These are phyloP conservation scores for Acleris holmiana DNA, from an alignment of 2,888 invertebrate genomes.

Conservation along the genomic window DNA sequence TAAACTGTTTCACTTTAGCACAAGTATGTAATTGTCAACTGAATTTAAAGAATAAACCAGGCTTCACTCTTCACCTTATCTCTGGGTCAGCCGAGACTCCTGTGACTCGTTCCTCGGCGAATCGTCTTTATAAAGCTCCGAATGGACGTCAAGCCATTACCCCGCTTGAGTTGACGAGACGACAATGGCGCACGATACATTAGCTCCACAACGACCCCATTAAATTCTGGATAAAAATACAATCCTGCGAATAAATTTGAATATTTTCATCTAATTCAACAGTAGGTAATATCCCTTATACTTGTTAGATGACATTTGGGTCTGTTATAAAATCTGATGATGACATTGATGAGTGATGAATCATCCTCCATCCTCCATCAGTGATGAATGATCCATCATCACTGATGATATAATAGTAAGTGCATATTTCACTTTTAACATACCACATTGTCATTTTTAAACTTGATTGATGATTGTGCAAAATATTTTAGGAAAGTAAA, in stretches of 20 bases:
- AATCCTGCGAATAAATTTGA: slow-evolving; percentile 60
- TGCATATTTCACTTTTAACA: no score
- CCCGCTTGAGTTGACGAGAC: slow-evolving; percentile 62
- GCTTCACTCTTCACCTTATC: slow-evolving; percentile 45
- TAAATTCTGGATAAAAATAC: slow-evolving; percentile 62
- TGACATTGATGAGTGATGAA: no score
- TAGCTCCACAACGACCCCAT: slow-evolving; percentile 58
- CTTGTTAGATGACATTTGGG: slow-evolving; percentile 1
- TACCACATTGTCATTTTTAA: no score
- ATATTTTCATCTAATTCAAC: slow-evolving; percentile 51
- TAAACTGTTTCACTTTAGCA: no score
- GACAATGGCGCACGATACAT: slow-evolving; percentile 68
- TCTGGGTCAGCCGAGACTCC: slow-evolving; percentile 48
- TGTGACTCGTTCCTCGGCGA: slow-evolving; percentile 48
- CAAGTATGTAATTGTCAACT: no score
- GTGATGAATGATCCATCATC: no score
- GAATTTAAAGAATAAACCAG: background rate
- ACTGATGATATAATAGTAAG: no score
- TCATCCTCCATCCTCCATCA: no score
- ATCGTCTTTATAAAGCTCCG: slow-evolving; percentile 67
- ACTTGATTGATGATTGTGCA: no score
- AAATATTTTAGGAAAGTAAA: no score
- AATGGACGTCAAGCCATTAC: slow-evolving; percentile 69
- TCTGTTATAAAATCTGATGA: no score
- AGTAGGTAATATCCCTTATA: background rate